Evolutionary conservation across 1,140 invertebrate species (phyloP).

Genomic region (Caenorhabditis brenneri): DNA sequence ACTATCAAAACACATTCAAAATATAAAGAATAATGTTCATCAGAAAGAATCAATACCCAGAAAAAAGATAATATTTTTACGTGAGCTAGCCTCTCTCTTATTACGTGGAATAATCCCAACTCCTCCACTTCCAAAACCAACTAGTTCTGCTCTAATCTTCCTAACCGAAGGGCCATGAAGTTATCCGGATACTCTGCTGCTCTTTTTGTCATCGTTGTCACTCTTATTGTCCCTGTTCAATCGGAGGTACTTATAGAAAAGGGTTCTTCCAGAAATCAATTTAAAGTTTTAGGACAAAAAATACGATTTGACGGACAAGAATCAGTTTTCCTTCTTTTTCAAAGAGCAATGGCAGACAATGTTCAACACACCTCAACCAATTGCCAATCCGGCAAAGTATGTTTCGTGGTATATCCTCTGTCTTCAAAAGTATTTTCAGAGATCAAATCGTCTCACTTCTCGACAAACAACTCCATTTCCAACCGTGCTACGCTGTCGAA

Average conservation of each 20-base stretch:
- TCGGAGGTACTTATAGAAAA: neutral
- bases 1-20: too few relatives aligned
- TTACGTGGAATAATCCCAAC: too few relatives aligned
- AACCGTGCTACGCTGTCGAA: neutral
- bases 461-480: neutral
- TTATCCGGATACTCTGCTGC: neutral
- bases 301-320: constrained; percentile 2
- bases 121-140: too few relatives aligned
- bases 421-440: too few relatives aligned
- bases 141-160: neutral
- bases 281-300: neutral
- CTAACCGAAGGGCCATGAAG: neutral
- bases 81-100: too few relatives aligned
- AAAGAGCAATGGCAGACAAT: neutral
- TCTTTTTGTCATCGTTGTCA: neutral
- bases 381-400: constrained; percentile 8
- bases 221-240: neutral
- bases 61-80: too few relatives aligned
- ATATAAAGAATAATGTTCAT: too few relatives aligned
- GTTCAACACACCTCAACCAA: constrained; percentile 14
- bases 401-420: too few relatives aligned
- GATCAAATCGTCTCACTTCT: neutral
- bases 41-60: too few relatives aligned
- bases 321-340: neutral
- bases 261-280: neutral